phyloP scores from a whole-genome alignment of 2,888 invertebrate genomes.

The Aricia artaxerxes region DNA sequence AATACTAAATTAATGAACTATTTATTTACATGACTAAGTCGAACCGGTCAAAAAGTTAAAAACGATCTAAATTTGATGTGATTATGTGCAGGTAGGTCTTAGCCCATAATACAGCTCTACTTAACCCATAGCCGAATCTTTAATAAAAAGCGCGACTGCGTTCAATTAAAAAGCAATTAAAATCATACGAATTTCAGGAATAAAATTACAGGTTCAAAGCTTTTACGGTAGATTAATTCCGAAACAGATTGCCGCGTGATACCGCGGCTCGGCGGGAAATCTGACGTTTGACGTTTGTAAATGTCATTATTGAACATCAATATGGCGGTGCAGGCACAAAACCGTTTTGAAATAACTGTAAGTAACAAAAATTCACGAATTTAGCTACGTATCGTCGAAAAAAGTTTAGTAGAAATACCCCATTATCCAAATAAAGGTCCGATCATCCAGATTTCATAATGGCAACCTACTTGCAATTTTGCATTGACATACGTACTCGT shows the following conservation, averaged over 20 bases:
- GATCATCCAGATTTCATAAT: not conserved
- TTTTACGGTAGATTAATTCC: constrained; percentile 41
- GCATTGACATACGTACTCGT: too few species aligned
- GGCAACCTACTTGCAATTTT: too few species aligned
- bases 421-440: not conserved
- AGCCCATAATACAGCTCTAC: not conserved
- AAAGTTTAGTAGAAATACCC: not conserved
- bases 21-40: not conserved
- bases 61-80: not conserved
- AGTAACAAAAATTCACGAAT: not conserved
- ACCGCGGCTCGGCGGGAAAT: constrained; percentile 44
- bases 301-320: constrained; percentile 49
- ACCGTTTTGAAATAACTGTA: not conserved
- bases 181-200: constrained; percentile 26
- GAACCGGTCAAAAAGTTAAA: not conserved
- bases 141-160: not conserved
- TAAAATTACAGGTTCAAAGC: constrained; percentile 37
- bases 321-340: constrained; percentile 36
- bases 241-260: constrained; percentile 34
- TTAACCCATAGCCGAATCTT: not conserved
- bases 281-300: constrained; percentile 54
- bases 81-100: not conserved
- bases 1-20: too few species aligned
- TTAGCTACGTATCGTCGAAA: not conserved
- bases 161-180: constrained; percentile 19